phyloP scores from a whole-genome alignment of 2,797 vertebrate genomes.

The Pristis pectinata region DNA sequence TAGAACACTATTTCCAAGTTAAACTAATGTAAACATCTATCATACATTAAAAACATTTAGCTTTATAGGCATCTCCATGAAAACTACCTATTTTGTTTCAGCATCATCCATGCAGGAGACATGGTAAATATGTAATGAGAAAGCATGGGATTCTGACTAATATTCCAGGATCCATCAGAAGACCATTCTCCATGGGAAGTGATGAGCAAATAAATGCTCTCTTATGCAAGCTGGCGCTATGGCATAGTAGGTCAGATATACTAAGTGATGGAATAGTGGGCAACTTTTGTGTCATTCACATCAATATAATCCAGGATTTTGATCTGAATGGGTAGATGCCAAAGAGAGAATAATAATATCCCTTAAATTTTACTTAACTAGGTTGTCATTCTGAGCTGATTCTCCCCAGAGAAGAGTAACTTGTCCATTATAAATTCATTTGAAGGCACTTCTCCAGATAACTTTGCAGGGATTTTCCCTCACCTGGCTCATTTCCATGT shows the following conservation, averaged over 20 bases:
- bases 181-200: not conserved
- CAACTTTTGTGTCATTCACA: not conserved
- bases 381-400: not conserved
- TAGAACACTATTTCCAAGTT: not conserved
- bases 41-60: not conserved
- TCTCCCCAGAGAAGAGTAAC: not conserved
- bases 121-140: not conserved
- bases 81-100: not conserved
- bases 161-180: not conserved
- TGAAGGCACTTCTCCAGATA: no score
- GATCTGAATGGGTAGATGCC: not conserved
- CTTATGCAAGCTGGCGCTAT: not conserved
- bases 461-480: no score
- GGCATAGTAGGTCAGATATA: not conserved
- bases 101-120: not conserved
- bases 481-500: no score
- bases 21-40: not conserved
- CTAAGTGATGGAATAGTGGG: not conserved
- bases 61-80: not conserved
- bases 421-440: not conserved
- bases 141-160: not conserved
- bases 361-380: no score
- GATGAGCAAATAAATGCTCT: not conserved
- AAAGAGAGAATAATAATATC: not conserved
- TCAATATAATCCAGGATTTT: not conserved